Conservation (phyloP, 1,140 invertebrate genomes). For the Hypothenemus hampei region DNA sequence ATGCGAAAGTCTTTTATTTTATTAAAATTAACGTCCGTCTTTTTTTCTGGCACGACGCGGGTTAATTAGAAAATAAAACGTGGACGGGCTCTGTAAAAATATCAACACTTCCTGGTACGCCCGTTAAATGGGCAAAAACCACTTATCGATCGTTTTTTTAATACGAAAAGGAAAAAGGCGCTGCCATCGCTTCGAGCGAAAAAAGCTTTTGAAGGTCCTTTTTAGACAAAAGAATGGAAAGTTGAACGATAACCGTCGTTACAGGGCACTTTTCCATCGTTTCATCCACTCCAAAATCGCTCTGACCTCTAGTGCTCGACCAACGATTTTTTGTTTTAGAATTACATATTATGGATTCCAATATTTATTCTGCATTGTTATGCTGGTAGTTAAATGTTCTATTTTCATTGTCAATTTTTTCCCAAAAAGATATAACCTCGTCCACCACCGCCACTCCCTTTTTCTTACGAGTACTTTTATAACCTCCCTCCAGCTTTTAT, state of each 20-base stretch:
- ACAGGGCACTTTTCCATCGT: conserved; percentile 15
- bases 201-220: conserved; percentile 1
- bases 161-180: background rate
- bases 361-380: too few relatives aligned
- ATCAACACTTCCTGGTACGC: conserved; percentile 3
- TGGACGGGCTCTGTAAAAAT: too few relatives aligned
- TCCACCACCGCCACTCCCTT: too few relatives aligned
- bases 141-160: conserved; percentile 1
- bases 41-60: too few relatives aligned
- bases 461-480: too few relatives aligned
- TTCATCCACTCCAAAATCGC: conserved; percentile 13
- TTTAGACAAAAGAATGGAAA: conserved; percentile 13
- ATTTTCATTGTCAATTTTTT: too few relatives aligned
- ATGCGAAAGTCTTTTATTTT: background rate
- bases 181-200: background rate
- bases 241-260: conserved; percentile 19
- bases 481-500: too few relatives aligned
- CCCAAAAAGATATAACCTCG: too few relatives aligned
- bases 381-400: too few relatives aligned
- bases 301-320: conserved; percentile 12
- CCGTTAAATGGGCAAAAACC: background rate
- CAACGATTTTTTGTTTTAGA: conserved; percentile 22
- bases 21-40: too few relatives aligned
- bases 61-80: too few relatives aligned
- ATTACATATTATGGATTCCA: too few relatives aligned